Conservation (phyloP, 2,113 vertebrate genomes). For the Clarias gariepinus region DNA sequence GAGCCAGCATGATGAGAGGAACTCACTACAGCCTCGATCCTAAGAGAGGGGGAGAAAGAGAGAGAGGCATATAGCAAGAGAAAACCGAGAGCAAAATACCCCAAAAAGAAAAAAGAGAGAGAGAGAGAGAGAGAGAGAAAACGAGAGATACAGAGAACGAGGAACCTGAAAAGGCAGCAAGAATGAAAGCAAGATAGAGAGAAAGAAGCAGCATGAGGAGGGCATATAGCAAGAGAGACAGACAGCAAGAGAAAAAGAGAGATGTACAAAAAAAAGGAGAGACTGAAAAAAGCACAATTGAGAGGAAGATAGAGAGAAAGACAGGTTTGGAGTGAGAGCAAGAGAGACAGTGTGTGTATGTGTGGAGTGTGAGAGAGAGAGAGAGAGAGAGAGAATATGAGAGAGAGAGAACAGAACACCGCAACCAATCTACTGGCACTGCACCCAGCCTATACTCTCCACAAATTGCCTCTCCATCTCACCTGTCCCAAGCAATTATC, state of each 20-base stretch:
- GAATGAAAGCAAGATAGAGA: neutral
- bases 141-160: neutral
- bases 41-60: neutral
- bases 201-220: neutral
- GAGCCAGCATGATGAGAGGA: neutral
- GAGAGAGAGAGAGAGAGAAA: neutral
- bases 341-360: neutral
- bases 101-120: neutral
- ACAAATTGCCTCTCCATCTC: conserved; percentile 76
- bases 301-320: neutral
- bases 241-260: neutral
- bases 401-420: conserved; percentile 6
- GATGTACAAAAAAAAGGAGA: neutral
- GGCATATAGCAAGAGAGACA: neutral
- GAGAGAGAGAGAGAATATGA: neutral
- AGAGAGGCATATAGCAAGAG: neutral
- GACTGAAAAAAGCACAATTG: neutral
- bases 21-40: conserved; percentile 10
- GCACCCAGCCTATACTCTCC: conserved; percentile 65
- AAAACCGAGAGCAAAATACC: neutral
- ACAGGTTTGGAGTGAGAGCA: neutral
- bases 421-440: conserved; percentile 64
- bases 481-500: conserved; percentile 76
- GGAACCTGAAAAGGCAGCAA: neutral
- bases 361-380: neutral